A percentile compares a stretch with the other conserved stretches of the same genome.
These are phyloP conservation scores for Chionomys nivalis DNA, from an alignment of 2,113 vertebrate species.

Conservation along the genomic window DNA sequence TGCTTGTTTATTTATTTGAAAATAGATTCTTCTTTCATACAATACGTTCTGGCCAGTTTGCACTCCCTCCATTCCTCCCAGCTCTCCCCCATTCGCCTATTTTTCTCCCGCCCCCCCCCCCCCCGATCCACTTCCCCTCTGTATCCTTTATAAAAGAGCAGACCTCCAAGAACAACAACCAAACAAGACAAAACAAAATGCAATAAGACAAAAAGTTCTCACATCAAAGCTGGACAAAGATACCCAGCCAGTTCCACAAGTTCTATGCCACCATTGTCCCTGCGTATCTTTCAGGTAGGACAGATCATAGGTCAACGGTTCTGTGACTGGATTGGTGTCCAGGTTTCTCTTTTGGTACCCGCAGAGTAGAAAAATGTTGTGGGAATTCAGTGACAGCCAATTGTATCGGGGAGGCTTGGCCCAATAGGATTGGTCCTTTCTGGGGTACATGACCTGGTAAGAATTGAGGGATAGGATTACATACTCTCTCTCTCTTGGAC, in stretches of 20 bases:
- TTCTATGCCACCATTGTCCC: not conserved
- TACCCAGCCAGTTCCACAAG: not conserved
- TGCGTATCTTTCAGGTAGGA: not conserved
- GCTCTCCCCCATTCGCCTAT: not conserved
- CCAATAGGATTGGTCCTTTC: no score
- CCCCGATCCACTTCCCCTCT: not conserved
- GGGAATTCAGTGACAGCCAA: no score
- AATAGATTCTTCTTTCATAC: not conserved
- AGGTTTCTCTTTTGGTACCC: not conserved
- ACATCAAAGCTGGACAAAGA: not conserved
- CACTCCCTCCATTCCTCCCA: not conserved
- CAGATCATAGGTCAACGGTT: not conserved
- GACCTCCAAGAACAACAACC: not conserved
- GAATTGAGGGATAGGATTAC: no score
- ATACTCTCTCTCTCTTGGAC: no score
- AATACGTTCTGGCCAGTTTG: not conserved
- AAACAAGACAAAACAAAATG: not conserved
- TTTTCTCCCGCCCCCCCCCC: no score
- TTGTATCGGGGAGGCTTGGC: no score
- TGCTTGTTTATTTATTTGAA: not conserved
- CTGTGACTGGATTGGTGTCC: not conserved
- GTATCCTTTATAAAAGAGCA: not conserved
- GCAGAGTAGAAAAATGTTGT: not conserved
- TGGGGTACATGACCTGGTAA: no score
- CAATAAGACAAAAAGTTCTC: not conserved